These are phyloP conservation scores for Protophormia terraenovae DNA, from an alignment of 2,888 invertebrate genomes.

Conservation along the genomic window DNA sequence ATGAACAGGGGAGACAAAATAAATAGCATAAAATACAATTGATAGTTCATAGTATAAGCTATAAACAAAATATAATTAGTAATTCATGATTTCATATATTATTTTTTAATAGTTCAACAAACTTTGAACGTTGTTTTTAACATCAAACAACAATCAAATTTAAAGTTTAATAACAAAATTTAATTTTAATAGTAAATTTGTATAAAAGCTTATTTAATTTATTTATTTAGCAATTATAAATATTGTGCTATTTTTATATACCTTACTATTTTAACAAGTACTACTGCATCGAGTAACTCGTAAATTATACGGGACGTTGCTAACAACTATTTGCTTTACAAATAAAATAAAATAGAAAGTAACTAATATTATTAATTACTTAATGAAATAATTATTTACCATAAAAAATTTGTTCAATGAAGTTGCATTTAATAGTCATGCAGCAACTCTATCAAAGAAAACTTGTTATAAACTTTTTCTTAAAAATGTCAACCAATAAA, in stretches of 20 bases:
- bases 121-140: too few species aligned
- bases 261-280: not conserved
- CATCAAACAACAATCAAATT: too few species aligned
- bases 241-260: not conserved
- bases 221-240: not conserved
- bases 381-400: conserved; percentile 17
- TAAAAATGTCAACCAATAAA: conserved; percentile 48
- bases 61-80: too few species aligned
- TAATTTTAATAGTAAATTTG: too few species aligned
- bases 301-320: not conserved
- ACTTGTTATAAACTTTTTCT: conserved; percentile 40
- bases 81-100: too few species aligned
- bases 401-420: not conserved
- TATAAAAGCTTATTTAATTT: not conserved
- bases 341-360: conserved; percentile 43
- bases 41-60: too few species aligned
- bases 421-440: conserved; percentile 4
- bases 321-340: not conserved
- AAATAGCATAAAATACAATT: conserved; percentile 12
- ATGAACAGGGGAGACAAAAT: not conserved
- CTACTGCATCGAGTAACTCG: not conserved
- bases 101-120: too few species aligned
- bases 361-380: conserved; percentile 38
- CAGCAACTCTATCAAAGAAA: not conserved
- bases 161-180: too few species aligned